Percentiles rank a stretch among this genome's conserved stretches.
phyloP scores from a whole-genome alignment of 2,113 vertebrate genomes.

The Notechis scutatus region DNA sequence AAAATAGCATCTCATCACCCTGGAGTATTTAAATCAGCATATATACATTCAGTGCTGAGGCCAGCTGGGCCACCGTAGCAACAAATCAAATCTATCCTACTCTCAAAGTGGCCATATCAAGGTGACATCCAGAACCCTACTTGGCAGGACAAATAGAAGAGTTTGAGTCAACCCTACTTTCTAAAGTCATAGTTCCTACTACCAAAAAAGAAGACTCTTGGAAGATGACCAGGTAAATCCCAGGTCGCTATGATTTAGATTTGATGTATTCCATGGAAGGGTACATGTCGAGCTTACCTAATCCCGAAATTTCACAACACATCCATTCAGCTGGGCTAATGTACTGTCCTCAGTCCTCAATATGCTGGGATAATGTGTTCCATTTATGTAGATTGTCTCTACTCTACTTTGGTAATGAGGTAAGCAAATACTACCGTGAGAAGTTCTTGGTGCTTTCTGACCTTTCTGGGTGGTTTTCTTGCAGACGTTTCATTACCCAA shows the following conservation, averaged over 20 bases:
- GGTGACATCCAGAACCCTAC: neutral
- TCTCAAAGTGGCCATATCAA: neutral
- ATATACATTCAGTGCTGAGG: no score
- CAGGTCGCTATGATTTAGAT: neutral
- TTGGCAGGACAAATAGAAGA: neutral
- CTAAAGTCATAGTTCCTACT: neutral
- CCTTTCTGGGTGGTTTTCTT: no score
- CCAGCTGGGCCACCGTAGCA: neutral
- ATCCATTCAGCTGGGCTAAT: neutral
- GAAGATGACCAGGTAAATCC: neutral
- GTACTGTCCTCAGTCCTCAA: neutral
- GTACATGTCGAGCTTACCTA: neutral
- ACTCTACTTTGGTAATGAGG: no score
- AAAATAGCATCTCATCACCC: neutral
- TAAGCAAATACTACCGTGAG: no score
- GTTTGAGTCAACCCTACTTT: neutral
- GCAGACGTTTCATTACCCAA: no score
- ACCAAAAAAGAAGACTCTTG: neutral
- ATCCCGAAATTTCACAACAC: neutral
- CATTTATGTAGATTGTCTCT: no score
- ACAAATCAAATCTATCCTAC: neutral
- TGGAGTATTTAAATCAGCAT: neutral
- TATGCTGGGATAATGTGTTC: neutral
- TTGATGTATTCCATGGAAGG: neutral
- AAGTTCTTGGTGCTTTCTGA: no score